These are phyloP conservation scores for Marmota monax DNA, from an alignment of 2,113 vertebrate species.

Conservation along the genomic window DNA sequence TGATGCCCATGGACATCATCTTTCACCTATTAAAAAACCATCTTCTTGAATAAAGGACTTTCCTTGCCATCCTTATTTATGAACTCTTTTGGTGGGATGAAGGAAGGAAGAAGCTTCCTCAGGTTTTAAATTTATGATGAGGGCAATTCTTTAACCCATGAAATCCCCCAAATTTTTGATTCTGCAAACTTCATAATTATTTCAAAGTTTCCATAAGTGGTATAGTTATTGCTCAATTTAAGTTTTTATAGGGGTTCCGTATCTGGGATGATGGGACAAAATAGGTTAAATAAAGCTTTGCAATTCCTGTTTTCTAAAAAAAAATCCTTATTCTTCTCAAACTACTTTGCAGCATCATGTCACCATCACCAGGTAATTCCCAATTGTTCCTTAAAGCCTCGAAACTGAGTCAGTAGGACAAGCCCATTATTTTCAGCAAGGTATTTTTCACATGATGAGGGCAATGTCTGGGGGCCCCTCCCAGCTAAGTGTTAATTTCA, in stretches of 20 bases:
- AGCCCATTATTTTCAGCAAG: constrained; percentile 16
- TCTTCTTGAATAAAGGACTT: neutral
- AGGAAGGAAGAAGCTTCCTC: neutral
- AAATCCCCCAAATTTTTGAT: no score
- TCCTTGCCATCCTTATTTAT: neutral
- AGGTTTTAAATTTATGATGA: neutral
- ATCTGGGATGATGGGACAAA: no score
- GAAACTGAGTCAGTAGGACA: neutral
- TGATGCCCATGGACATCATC: neutral
- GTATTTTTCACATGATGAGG: neutral
- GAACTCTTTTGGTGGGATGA: neutral
- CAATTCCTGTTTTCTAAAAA: neutral
- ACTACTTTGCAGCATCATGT: constrained; percentile 47
- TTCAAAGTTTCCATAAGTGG: no score
- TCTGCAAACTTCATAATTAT: no score
- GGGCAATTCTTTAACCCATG: neutral
- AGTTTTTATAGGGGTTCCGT: no score
- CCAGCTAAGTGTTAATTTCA: constrained; percentile 56
- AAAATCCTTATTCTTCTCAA: neutral
- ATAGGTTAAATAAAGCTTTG: neutral
- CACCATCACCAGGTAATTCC: neutral
- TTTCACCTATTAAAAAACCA: neutral
- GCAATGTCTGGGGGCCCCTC: constrained; percentile 46
- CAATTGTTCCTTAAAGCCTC: constrained; percentile 19
- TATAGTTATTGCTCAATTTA: no score